Evolutionary conservation across 1,140 invertebrate species (phyloP).

Genomic region (Ylistrum balloti): DNA sequence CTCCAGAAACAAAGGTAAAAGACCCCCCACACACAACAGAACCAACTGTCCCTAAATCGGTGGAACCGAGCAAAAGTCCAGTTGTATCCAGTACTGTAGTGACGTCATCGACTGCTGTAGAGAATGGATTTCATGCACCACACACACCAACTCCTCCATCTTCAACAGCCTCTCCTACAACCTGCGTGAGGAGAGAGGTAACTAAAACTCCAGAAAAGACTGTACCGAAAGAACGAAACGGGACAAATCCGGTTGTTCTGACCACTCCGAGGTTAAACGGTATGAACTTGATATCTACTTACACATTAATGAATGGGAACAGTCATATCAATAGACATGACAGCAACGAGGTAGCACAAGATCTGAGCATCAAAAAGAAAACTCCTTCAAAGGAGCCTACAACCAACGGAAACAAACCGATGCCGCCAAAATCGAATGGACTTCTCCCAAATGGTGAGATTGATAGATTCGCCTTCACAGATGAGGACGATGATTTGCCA

Average conservation of each 20-base stretch:
- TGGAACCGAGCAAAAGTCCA: background rate
- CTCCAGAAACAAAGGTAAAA: background rate
- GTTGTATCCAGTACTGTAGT: background rate
- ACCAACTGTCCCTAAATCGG: background rate
- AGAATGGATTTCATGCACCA: background rate
- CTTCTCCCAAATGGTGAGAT: constrained; percentile 52
- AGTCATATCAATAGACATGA: constrained; percentile 23
- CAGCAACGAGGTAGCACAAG: constrained; percentile 52
- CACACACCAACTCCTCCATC: constrained; percentile 1
- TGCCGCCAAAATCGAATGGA: background rate
- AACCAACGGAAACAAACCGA: constrained; percentile 31
- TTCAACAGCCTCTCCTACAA: background rate
- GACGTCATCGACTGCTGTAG: background rate
- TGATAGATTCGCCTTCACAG: constrained; percentile 60
- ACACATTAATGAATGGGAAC: background rate
- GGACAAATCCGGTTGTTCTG: constrained; percentile 22
- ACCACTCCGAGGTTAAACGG: constrained; percentile 45
- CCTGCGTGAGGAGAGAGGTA: background rate
- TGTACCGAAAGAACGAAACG: background rate
- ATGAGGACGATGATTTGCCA: constrained; percentile 50
- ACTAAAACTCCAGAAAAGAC: constrained; percentile 15
- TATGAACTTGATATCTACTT: constrained; percentile 7
- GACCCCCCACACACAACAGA: background rate
- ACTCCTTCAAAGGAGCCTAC: constrained; percentile 36
- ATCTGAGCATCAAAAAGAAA: constrained; percentile 63